Evolutionary conservation across 2,797 vertebrate genomes (phyloP).

Genomic region (Brotula barbata): DNA sequence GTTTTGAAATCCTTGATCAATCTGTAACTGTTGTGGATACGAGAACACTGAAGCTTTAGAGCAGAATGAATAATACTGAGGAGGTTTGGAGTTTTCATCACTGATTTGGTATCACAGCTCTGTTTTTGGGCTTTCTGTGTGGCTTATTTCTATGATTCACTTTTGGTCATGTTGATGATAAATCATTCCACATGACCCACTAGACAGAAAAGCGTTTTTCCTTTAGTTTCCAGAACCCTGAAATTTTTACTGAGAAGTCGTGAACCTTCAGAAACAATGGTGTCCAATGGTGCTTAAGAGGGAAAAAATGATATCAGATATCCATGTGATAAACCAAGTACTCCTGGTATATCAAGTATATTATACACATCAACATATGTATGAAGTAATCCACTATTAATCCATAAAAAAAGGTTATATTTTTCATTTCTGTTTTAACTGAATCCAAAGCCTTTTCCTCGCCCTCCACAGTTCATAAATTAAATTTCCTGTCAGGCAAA

Average conservation of each 20-base stretch:
- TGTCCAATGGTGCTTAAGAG: neutral
- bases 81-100: neutral
- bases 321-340: neutral
- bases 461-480: conserved; percentile 8
- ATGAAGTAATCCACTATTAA: no score
- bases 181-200: neutral
- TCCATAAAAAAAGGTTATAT: no score
- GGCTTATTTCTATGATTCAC: neutral
- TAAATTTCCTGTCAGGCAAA: conserved; percentile 23
- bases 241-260: neutral
- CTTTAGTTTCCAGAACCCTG: neutral
- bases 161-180: conserved; percentile 6
- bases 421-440: no score
- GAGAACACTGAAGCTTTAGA: neutral
- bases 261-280: conserved; percentile 1
- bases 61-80: neutral
- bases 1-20: neutral
- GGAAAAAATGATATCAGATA: neutral
- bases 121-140: no score
- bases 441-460: neutral
- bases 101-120: neutral
- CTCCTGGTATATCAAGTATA: neutral
- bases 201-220: neutral
- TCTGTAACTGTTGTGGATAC: neutral
- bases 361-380: no score